A percentile compares a stretch with the other conserved stretches of the same genome.
phyloP scores from a whole-genome alignment of 2,113 vertebrate genomes.

The Ibidorhyncha struthersii region DNA sequence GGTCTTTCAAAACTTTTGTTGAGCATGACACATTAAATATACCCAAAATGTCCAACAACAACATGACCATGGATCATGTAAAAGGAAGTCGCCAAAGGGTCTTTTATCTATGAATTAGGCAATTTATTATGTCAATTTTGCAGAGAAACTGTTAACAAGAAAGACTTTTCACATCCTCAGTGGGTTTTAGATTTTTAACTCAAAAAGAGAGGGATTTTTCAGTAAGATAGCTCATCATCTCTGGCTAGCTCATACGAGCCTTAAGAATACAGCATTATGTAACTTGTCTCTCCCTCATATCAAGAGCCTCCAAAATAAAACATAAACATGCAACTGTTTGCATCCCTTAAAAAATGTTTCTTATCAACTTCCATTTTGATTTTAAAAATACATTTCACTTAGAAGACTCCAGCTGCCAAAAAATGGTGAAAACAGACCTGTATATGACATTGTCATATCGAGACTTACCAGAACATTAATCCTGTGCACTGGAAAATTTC shows the following conservation, averaged over 20 bases:
- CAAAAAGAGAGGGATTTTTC: neutral
- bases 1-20: neutral
- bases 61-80: neutral
- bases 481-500: neutral
- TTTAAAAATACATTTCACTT: neutral
- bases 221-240: neutral
- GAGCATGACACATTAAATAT: neutral
- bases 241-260: neutral
- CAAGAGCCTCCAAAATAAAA: neutral
- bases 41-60: neutral
- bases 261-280: neutral
- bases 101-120: neutral
- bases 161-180: neutral
- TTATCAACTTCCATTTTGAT: neutral
- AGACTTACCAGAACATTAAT: neutral
- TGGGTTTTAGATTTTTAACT: neutral
- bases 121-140: neutral
- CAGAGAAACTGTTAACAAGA: neutral
- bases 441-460: rapidly evolving
- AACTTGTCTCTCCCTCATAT: neutral
- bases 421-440: neutral
- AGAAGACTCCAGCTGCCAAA: neutral
- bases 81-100: neutral
- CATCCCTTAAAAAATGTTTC: neutral
- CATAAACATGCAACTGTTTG: neutral